A percentile compares a stretch with the other conserved stretches of the same genome.
Conservation (phyloP, 2,888 invertebrate species). For the Toxonevra muliebris region DNA sequence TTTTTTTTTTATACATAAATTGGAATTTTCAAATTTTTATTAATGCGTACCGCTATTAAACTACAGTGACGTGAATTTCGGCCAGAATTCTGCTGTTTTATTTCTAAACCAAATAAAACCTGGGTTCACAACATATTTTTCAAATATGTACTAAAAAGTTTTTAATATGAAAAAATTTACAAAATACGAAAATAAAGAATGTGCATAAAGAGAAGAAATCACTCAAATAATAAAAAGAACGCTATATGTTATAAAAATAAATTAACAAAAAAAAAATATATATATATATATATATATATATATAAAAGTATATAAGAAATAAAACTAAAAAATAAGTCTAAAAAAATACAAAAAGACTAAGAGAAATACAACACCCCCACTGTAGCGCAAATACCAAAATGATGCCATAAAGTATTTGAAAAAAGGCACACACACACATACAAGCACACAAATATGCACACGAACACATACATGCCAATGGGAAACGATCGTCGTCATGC, state of each 20-base stretch:
- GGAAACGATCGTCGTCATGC: constrained; percentile 19
- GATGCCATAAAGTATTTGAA: background rate
- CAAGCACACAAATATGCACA: background rate
- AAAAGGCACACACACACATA: background rate
- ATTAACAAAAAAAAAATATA: background rate
- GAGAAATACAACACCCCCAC: background rate
- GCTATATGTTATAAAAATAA: constrained; percentile 3
- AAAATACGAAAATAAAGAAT: background rate
- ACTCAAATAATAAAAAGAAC: constrained; percentile 6
- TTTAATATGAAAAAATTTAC: background rate
- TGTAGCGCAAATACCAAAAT: constrained; percentile 9
- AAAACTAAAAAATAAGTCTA: background rate
- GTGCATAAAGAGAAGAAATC: background rate
- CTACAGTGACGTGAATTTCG: no score
- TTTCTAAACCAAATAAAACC: no score
- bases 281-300: background rate
- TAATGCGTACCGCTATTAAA: no score
- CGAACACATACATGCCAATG: background rate
- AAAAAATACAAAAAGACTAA: background rate
- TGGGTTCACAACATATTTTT: no score
- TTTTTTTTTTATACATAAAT: no score
- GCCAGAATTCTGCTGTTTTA: no score
- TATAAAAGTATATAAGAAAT: background rate
- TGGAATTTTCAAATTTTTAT: no score
- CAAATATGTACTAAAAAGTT: no score